Conservation (phyloP, 2,797 vertebrate genomes). For the Sebastiscus albofasciatus region DNA sequence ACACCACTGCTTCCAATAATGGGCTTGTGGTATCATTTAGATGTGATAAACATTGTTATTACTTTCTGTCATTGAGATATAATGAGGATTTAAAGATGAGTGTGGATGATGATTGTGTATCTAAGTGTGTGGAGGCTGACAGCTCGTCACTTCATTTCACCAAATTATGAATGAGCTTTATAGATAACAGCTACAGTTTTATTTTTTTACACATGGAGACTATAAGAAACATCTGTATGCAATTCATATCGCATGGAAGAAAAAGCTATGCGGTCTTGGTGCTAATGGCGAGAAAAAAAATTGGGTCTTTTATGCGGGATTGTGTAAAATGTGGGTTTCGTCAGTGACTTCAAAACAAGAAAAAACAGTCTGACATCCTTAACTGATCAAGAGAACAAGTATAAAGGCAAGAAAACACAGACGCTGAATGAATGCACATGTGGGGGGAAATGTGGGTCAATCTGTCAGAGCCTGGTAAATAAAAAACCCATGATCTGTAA, state of each 20-base stretch:
- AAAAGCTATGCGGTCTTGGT: background rate
- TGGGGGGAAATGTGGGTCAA: constrained; percentile 19
- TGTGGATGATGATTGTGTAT: background rate
- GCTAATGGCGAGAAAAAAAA: background rate
- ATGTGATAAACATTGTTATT: constrained; percentile 17
- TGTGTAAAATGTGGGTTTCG: constrained; percentile 15
- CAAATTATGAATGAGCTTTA: constrained; percentile 17
- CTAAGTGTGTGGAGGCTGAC: background rate
- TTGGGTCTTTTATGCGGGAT: background rate
- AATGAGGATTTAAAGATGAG: constrained; percentile 8
- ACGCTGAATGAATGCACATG: constrained; percentile 1
- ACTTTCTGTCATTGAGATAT: constrained; percentile 1
- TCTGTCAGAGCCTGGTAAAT: constrained; percentile 29
- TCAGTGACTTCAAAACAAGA: background rate
- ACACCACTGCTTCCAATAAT: constrained; percentile 2
- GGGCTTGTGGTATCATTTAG: constrained; percentile 12
- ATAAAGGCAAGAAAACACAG: background rate
- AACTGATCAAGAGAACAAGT: background rate
- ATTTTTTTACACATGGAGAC: background rate
- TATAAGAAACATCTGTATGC: constrained; percentile 25
- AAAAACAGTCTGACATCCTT: background rate
- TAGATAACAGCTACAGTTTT: background rate
- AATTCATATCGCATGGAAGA: background rate
- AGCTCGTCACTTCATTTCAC: constrained; percentile 12
- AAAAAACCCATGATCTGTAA: constrained; percentile 25